These are phyloP conservation scores for Batillaria attramentaria DNA, from an alignment of 1,140 invertebrate genomes.

Conservation along the genomic window DNA sequence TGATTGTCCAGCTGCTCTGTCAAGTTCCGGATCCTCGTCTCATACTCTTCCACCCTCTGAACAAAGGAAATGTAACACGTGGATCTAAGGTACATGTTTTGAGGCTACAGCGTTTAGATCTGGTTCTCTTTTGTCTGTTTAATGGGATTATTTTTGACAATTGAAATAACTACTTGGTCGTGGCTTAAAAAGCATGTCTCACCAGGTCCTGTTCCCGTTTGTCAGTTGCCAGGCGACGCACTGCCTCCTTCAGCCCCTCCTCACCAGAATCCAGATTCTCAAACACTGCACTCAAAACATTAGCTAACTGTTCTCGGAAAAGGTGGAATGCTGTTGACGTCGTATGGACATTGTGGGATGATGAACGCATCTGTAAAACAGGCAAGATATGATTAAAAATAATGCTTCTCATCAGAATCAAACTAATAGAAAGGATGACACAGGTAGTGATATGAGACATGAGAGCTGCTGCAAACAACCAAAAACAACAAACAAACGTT, in stretches of 20 bases:
- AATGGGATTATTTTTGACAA: background rate
- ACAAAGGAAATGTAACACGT: constrained; percentile 42
- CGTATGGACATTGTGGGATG: constrained; percentile 48
- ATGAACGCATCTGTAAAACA: constrained; percentile 43
- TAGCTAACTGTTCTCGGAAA: constrained; percentile 66
- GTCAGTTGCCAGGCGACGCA: constrained; percentile 46
- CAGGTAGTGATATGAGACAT: no score
- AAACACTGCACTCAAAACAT: constrained; percentile 60
- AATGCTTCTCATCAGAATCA: background rate
- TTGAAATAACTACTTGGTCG: background rate
- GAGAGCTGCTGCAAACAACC: no score
- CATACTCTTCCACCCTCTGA: constrained; percentile 62
- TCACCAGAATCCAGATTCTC: constrained; percentile 55
- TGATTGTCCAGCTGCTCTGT: constrained; percentile 67
- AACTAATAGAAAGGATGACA: no score
- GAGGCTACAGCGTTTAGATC: no score
- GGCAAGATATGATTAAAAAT: background rate
- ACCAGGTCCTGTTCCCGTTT: constrained; percentile 58
- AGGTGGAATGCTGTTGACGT: constrained; percentile 52
- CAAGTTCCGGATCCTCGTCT: constrained; percentile 63
- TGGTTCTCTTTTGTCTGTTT: no score
- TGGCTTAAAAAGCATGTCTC: constrained; percentile 36
- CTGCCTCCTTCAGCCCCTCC: constrained; percentile 63
- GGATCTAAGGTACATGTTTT: no score
- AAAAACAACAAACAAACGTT: background rate